Evolutionary conservation across 2,113 vertebrate genomes (phyloP).

Genomic region (Panurus biarmicus): DNA sequence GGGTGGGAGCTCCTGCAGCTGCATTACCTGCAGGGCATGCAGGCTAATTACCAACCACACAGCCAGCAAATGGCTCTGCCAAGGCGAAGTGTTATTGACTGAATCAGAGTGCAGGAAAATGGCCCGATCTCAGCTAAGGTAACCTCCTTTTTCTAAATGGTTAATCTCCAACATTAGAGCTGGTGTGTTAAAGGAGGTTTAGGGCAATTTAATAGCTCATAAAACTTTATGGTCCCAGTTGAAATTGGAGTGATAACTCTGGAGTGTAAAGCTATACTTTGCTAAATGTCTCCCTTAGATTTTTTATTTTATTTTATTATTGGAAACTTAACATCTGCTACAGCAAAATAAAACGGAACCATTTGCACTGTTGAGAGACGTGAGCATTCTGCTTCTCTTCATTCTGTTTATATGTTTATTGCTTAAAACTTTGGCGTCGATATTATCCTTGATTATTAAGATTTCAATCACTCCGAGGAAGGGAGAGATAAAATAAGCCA

Average conservation of each 20-base stretch:
- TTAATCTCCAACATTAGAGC: constrained; percentile 56
- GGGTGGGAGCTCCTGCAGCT: not conserved
- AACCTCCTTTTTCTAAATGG: constrained; percentile 60
- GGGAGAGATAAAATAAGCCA: not conserved
- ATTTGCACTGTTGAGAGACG: constrained; percentile 37
- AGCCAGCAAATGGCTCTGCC: not conserved
- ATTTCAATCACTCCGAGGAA: not conserved
- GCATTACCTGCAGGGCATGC: constrained; percentile 8
- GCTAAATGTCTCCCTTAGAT: constrained; percentile 56
- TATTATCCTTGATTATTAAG: constrained; percentile 1
- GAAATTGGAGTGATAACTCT: constrained; percentile 72
- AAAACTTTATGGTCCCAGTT: constrained; percentile 72
- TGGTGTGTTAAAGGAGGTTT: constrained; percentile 64
- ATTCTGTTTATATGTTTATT: constrained; percentile 57
- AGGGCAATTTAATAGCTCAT: constrained; percentile 76
- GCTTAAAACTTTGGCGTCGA: constrained; percentile 44
- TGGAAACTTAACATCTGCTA: constrained; percentile 68
- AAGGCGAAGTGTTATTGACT: constrained; percentile 27
- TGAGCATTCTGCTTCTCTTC: constrained; percentile 4
- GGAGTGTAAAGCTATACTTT: constrained; percentile 40
- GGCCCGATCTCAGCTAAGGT: constrained; percentile 9
- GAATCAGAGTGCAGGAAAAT: not conserved
- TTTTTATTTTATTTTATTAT: constrained; percentile 56
- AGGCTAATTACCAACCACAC: not conserved
- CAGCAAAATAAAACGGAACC: not conserved